These are phyloP conservation scores for Elysia chlorotica DNA, from an alignment of 1,140 invertebrate species.

Conservation along the genomic window DNA sequence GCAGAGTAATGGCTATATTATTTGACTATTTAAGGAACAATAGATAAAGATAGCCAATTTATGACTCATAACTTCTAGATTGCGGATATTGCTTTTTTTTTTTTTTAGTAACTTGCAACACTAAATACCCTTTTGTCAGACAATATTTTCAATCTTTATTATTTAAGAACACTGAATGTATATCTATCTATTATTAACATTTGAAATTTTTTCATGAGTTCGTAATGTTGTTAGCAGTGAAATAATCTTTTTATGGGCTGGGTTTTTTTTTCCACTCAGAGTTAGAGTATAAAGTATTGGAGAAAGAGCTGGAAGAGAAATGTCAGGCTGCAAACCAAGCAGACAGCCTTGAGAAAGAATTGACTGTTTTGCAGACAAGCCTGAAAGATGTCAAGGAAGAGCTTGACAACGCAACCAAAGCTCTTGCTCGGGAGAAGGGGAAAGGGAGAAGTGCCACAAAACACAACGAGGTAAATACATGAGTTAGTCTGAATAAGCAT, in stretches of 20 bases:
- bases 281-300: conserved; percentile 22
- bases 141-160: neutral
- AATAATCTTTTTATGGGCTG: too few relatives aligned
- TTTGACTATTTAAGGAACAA: too few relatives aligned
- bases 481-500: too few relatives aligned
- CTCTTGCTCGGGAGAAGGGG: conserved; percentile 48
- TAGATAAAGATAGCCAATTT: too few relatives aligned
- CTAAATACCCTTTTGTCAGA: too few relatives aligned
- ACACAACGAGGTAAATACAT: conserved; percentile 47
- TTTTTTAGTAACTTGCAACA: neutral
- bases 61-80: neutral
- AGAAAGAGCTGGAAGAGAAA: conserved; percentile 44
- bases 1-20: too few relatives aligned
- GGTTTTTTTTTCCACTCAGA: too few relatives aligned
- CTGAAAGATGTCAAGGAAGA: conserved; percentile 36
- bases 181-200: neutral
- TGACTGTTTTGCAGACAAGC: conserved; percentile 30
- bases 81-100: neutral
- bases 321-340: conserved; percentile 32
- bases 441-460: conserved; percentile 51
- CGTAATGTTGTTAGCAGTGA: neutral
- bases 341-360: conserved; percentile 28
- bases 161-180: neutral
- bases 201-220: neutral
- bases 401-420: conserved; percentile 40